Evolutionary conservation across 2,797 vertebrate species (phyloP), one percentile per base, ranked within the genome.

Genomic region (Phoeniculus purpureus): DNA sequence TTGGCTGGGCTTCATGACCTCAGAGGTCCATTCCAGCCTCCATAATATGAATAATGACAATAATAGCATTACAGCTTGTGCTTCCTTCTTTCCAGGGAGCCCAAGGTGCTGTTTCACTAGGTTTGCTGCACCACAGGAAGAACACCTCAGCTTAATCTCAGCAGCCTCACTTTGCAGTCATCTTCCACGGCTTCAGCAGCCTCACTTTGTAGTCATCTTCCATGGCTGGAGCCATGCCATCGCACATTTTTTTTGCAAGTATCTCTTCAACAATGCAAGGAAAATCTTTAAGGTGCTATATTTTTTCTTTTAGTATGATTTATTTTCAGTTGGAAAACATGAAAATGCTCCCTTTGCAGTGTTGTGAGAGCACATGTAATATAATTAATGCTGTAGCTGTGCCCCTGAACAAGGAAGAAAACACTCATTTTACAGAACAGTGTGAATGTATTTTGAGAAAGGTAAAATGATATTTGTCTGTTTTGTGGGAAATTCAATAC

Each of bases 401-500:
- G 48, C 10, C n/a, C 88, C 72, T 9, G 10, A 90, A 88, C 7
- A 55, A 10, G 37, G 61, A 70, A 91, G 48, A 81, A 91, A 88
- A 80, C 18, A 59, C 10, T 90, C 5, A 20, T 77, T 95, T 92
- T 72, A 84, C 26, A 71, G 55, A 91, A 74, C 5, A 71, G 10
- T 17, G n/a, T 79, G 52, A 85, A 85, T 87, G 68, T 68, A 43
- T 85, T 68, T 93, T 59, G 29, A 87, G 55, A 8, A 82, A 86
- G 62, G 52, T 78, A 90, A 82, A 91, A 89, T 91, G 91, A 34
- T 93, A 52, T 68, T 4, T 2, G 48, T 77, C 59, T 82, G 84
- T 95, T 91, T 88, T 67, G 7, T 34, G 61, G 29, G 3, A 22
- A 89, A 82, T 89, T 94, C 93, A 90, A 78, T 94, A 85, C 68